Base-by-base conservation (phyloP, 2,888 invertebrate species). In the Ectobius pallidus region DNA sequence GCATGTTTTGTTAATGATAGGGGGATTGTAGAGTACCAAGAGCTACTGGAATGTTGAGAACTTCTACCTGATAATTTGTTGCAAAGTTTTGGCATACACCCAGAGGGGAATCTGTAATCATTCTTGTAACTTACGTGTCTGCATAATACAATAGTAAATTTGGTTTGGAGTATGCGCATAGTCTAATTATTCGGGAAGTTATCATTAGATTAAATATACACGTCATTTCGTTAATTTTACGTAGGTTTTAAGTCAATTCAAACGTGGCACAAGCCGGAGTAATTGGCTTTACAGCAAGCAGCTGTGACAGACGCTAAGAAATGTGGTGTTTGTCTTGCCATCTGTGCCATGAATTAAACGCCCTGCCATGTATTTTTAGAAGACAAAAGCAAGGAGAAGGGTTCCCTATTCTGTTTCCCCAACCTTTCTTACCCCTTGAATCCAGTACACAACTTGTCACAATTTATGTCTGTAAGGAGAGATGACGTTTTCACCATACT, bases 241-340 rank as follows among this genome's bases (percentile, higher is more conserved):
- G 2, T 16, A 30, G 30, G 30, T 58, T 58, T 58, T 14, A 30
- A 32, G 58, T 30, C 22, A 58, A 30, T 58, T 58, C n/a, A 6
- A 16, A 30, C 52, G 52, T 22, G 6, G 16, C 16, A 27, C 3
- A n/a, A 11, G 55, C 1, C 14, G 16, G 16, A 30, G 27, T 58
- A 58, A 58, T 58, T 58, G 58, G 58, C 1, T 3, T 6, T 16
- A 7, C 7, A 30, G 3, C 18, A 14, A n/a, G 30, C 58, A 58
- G 58, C 58, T 58, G 58, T 58, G 30, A 27, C 30, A 32, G 32
- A 0, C 22, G 58, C 27, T 58, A 58, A 58, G n/a, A 30, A 58
- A 32, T 58, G 58, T 32, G 27, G 14, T 58, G 27, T 30, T 58
- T 58, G 30, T n/a, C 1, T 27, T 58, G n/a, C 30, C 30, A 27